phyloP scores from a whole-genome alignment of 2,888 invertebrate genomes.

The Eudasyphora cyanicolor region DNA sequence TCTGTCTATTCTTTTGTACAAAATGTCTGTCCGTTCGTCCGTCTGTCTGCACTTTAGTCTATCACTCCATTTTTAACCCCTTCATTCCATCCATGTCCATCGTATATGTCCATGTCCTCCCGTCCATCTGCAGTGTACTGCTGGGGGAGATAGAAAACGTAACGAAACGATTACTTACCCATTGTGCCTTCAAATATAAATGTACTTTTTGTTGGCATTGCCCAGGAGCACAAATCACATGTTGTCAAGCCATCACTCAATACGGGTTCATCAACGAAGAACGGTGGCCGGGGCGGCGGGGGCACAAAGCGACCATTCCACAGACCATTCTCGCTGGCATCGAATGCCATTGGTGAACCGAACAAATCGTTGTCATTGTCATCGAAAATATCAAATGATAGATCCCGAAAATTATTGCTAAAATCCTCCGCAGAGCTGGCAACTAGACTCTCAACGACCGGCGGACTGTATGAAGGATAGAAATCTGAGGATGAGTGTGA shows the following conservation, averaged over 20 bases:
- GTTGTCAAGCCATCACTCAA: constrained; percentile 86
- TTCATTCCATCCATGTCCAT: neutral
- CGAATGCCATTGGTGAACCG: constrained; percentile 80
- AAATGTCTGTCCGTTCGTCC: neutral
- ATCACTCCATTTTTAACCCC: neutral
- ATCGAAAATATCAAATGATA: constrained; percentile 77
- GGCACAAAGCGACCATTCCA: constrained; percentile 83
- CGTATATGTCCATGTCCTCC: too few relatives aligned
- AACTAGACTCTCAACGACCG: constrained; percentile 76
- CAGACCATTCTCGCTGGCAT: constrained; percentile 79
- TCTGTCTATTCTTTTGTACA: neutral
- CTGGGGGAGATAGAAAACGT: neutral
- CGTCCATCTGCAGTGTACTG: neutral
- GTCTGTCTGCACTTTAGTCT: neutral
- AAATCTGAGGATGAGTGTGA: constrained; percentile 62
- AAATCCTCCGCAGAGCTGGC: constrained; percentile 78
- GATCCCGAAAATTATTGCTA: constrained; percentile 74
- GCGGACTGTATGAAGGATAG: constrained; percentile 75
- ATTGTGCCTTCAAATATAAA: constrained; percentile 83
- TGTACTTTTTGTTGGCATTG: constrained; percentile 83
- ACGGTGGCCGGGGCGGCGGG: constrained; percentile 85
- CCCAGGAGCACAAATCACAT: constrained; percentile 88
- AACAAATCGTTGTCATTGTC: constrained; percentile 79
- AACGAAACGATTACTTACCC: constrained; percentile 80
- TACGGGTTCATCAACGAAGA: constrained; percentile 83